A percentile compares a stretch with the other conserved stretches of the same genome.
These are phyloP conservation scores for Dinothrombium tinctorium DNA, from an alignment of 1,140 invertebrate genomes.

Conservation along the genomic window DNA sequence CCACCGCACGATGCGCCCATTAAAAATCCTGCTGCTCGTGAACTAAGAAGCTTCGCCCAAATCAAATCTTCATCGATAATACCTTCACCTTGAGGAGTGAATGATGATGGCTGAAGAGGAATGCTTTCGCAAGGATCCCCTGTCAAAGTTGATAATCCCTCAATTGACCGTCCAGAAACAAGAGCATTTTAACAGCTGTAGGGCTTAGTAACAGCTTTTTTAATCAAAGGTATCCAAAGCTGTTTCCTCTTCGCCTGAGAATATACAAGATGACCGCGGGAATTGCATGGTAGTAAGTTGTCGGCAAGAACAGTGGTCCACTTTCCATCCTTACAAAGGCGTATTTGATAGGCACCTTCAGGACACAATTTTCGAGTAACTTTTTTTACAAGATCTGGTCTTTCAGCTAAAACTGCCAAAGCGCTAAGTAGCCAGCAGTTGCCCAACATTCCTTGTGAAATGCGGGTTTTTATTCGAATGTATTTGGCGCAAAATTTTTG, in stretches of 20 bases:
- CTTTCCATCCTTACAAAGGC: conserved; percentile 82
- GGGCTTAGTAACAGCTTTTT: conserved; percentile 92
- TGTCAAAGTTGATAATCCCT: conserved; percentile 77
- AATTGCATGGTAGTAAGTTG: conserved; percentile 83
- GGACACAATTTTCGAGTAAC: conserved; percentile 62
- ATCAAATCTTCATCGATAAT: conserved; percentile 77
- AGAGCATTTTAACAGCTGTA: conserved; percentile 90
- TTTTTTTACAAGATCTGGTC: conserved; percentile 70
- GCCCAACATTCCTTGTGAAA: conserved; percentile 81
- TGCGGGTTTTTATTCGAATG: no score
- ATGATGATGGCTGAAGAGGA: conserved; percentile 21
- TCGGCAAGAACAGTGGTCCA: conserved; percentile 91
- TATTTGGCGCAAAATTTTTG: no score
- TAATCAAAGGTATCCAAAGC: conserved; percentile 90
- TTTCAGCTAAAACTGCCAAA: conserved; percentile 77
- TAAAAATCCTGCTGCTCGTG: conserved; percentile 61
- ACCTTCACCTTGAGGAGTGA: conserved; percentile 35
- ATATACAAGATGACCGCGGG: conserved; percentile 69
- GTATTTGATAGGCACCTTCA: conserved; percentile 76
- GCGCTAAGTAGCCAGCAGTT: conserved; percentile 96
- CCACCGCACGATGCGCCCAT: conserved; percentile 91
- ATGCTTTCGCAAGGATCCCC: conserved; percentile 33
- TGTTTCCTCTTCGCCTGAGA: conserved; percentile 85
- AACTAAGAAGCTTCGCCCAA: conserved; percentile 86
- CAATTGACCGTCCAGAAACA: conserved; percentile 78